Evolutionary conservation across 2,797 vertebrate genomes (phyloP).

Genomic region (Falco novaeseelandiae): DNA sequence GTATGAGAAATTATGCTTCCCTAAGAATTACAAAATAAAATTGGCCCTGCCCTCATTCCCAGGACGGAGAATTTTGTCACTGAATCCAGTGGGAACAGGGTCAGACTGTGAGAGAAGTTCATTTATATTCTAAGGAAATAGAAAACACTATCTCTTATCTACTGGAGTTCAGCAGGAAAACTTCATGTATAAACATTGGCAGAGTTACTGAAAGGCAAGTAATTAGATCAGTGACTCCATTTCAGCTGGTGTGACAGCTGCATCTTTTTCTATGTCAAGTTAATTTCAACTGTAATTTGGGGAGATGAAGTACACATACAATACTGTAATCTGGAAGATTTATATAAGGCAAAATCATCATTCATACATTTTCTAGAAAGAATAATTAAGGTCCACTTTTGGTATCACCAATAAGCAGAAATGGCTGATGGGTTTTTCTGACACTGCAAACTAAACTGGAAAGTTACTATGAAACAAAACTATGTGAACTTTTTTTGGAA

Average conservation of each 20-base stretch:
- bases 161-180: slow-evolving; percentile 69
- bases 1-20: neutral
- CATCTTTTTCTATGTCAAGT: slow-evolving; percentile 53
- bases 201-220: slow-evolving; percentile 80
- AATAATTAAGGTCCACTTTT: slow-evolving; percentile 71
- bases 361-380: slow-evolving; percentile 66
- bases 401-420: slow-evolving; percentile 63
- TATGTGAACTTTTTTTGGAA: slow-evolving; percentile 26
- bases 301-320: slow-evolving; percentile 60
- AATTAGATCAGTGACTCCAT: slow-evolving; percentile 54
- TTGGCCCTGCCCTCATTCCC: neutral
- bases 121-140: slow-evolving; percentile 67
- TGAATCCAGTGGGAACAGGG: neutral
- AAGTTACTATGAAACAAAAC: slow-evolving; percentile 50
- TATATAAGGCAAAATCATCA: slow-evolving; percentile 78
- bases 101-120: slow-evolving; percentile 20
- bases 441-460: slow-evolving; percentile 34
- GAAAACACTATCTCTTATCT: slow-evolving; percentile 72
- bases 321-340: slow-evolving; percentile 80
- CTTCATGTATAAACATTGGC: slow-evolving; percentile 77
- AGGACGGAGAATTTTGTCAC: neutral
- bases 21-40: neutral
- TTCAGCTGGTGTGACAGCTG: slow-evolving; percentile 60
- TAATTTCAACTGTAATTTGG: slow-evolving; percentile 58
- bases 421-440: slow-evolving; percentile 63